These are phyloP conservation scores for Spermophilus dauricus DNA, from an alignment of 2,113 vertebrate genomes.

Conservation along the genomic window DNA sequence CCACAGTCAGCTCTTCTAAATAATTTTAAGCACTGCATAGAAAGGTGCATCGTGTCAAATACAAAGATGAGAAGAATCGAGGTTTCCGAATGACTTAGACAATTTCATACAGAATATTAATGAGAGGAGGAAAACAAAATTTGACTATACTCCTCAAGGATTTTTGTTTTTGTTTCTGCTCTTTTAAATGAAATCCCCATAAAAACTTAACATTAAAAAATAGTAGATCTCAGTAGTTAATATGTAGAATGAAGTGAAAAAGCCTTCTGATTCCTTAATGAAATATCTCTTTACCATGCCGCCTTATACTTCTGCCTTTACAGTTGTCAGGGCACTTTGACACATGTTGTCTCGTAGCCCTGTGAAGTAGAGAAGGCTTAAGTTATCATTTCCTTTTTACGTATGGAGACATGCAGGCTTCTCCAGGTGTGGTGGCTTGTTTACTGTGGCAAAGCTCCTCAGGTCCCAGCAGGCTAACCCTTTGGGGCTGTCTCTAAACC, in stretches of 20 bases:
- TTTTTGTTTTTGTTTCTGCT: conserved; percentile 25
- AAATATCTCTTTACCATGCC: neutral
- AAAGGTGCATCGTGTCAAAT: conserved; percentile 18
- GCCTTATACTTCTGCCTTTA: neutral
- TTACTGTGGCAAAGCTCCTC: neutral
- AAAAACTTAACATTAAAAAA: conserved; percentile 52
- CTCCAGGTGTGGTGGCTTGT: neutral
- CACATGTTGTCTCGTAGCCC: neutral
- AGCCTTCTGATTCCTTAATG: neutral
- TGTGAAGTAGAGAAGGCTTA: neutral
- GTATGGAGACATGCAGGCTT: neutral
- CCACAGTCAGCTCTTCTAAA: neutral
- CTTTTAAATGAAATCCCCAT: conserved; percentile 30
- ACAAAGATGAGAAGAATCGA: conserved; percentile 18
- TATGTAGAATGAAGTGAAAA: neutral
- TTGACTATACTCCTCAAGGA: neutral
- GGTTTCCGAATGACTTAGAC: neutral
- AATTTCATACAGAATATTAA: conserved; percentile 9
- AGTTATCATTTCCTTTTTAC: neutral
- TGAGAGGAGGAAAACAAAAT: neutral
- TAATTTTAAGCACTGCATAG: neutral
- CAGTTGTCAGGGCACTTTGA: neutral
- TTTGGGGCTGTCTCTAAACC: neutral
- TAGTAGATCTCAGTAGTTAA: neutral
- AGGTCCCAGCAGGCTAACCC: neutral